These are phyloP conservation scores for Scatophagus argus DNA, from an alignment of 2,113 vertebrate genomes.

Conservation along the genomic window DNA sequence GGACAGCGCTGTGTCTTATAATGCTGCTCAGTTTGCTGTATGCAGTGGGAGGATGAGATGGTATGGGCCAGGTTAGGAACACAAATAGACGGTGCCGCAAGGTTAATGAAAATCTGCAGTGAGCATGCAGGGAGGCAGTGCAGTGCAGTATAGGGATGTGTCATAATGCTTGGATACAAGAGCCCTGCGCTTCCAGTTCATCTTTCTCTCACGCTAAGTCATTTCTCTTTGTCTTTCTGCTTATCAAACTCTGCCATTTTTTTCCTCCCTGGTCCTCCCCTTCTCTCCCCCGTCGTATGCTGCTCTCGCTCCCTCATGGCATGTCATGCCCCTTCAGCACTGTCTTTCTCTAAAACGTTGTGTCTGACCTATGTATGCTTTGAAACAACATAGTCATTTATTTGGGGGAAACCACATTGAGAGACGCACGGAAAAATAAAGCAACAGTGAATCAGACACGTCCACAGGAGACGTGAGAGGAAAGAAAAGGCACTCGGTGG, in stretches of 20 bases:
- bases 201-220: conserved; percentile 37
- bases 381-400: neutral
- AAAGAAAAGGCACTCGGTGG: conserved; percentile 52
- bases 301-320: conserved; percentile 10
- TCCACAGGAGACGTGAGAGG: conserved; percentile 47
- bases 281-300: neutral
- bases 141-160: conserved; percentile 54
- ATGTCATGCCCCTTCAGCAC: neutral
- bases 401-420: neutral
- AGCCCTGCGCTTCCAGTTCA: conserved; percentile 24
- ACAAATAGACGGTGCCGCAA: conserved; percentile 48
- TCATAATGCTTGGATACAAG: conserved; percentile 53
- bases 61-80: conserved; percentile 42
- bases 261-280: neutral
- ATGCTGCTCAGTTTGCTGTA: conserved; percentile 18
- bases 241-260: conserved; percentile 34
- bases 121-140: conserved; percentile 47
- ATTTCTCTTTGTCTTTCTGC: conserved; percentile 34
- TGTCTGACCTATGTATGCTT: neutral
- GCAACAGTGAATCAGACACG: conserved; percentile 35
- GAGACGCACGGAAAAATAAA: conserved; percentile 1
- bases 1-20: neutral
- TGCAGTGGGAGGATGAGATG: conserved; percentile 40
- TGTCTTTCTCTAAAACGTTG: neutral
- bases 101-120: conserved; percentile 72